These are phyloP conservation scores for Murina feae DNA, from an alignment of 2,113 vertebrate genomes.

Conservation along the genomic window DNA sequence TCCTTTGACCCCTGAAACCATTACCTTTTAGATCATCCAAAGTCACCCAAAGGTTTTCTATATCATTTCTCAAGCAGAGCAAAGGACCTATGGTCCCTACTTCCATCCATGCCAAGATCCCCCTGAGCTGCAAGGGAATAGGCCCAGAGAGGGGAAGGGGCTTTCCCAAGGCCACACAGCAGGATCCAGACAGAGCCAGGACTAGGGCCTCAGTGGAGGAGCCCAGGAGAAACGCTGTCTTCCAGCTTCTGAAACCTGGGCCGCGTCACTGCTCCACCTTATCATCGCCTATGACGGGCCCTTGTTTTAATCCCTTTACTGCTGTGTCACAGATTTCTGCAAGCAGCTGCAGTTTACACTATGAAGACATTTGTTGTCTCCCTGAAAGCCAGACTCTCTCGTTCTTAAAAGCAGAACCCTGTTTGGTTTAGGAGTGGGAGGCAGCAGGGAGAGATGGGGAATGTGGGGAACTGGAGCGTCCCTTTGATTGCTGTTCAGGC, in stretches of 20 bases:
- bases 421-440: neutral
- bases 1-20: neutral
- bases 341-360: neutral
- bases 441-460: neutral
- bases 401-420: neutral
- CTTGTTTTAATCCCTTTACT: neutral
- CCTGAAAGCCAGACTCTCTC: neutral
- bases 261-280: neutral
- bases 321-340: neutral
- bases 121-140: neutral
- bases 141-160: neutral
- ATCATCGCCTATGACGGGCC: neutral
- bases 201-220: neutral
- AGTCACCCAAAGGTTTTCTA: neutral
- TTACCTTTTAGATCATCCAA: neutral
- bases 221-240: rapidly evolving
- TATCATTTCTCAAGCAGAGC: neutral
- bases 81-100: neutral
- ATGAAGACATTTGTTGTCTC: neutral
- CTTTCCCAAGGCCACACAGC: neutral
- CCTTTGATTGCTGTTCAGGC: neutral
- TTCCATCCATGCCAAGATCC: neutral
- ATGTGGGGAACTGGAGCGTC: neutral
- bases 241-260: neutral
- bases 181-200: neutral